Evolutionary conservation across 2,888 invertebrate genomes (phyloP).

Genomic region (Caenorhabditis zanzibari): DNA sequence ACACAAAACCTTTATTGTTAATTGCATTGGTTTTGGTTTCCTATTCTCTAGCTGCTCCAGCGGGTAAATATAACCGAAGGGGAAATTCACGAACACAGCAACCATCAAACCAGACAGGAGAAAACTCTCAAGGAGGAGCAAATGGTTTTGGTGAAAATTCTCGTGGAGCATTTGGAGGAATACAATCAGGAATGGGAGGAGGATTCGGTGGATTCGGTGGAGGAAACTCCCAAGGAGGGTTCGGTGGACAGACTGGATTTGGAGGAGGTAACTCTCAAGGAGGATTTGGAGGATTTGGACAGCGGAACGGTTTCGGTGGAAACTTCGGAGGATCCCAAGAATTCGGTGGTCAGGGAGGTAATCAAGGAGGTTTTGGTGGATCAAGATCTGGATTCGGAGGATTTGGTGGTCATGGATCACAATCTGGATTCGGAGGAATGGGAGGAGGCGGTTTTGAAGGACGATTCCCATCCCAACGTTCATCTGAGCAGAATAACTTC

Average conservation of each 20-base stretch:
- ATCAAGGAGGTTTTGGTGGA: slow-evolving; percentile 33
- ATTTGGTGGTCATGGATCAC: neutral
- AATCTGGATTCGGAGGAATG: too few relatives aligned
- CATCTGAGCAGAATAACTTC: neutral
- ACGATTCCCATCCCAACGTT: neutral
- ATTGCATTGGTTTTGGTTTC: slow-evolving; percentile 29
- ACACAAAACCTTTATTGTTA: slow-evolving; percentile 23
- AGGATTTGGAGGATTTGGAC: slow-evolving; percentile 9
- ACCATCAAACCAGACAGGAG: slow-evolving; percentile 14
- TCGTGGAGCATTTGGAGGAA: neutral
- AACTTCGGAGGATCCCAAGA: neutral
- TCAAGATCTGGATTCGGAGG: slow-evolving; percentile 36
- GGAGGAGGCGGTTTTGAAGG: too few relatives aligned
- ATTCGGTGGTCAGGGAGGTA: neutral
- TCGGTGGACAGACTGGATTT: slow-evolving; percentile 25
- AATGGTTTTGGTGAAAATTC: neutral
- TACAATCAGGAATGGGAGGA: slow-evolving; percentile 9
- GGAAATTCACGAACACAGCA: slow-evolving; percentile 13
- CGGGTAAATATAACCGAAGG: neutral
- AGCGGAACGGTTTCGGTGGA: slow-evolving; percentile 6
- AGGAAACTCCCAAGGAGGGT: slow-evolving; percentile 5
- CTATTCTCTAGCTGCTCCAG: slow-evolving; percentile 35
- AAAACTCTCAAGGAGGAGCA: slow-evolving; percentile 2
- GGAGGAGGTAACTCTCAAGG: slow-evolving; percentile 6
- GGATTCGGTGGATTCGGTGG: slow-evolving; percentile 11